phyloP scores from a whole-genome alignment of 2,888 invertebrate genomes.

The Tridacna gigas region DNA sequence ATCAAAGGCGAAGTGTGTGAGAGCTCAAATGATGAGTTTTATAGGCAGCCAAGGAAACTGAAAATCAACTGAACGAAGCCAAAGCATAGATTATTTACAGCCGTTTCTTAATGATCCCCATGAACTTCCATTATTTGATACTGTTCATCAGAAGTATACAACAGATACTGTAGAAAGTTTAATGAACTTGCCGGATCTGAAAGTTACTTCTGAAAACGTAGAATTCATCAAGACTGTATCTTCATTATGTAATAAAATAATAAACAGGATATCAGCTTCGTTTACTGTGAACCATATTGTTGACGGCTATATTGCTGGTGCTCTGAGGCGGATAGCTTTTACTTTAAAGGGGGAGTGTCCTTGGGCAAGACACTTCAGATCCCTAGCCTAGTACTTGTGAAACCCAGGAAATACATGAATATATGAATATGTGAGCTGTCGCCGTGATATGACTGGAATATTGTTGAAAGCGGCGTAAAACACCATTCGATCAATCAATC shows the following conservation, averaged over 20 bases:
- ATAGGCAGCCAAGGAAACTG: conserved; percentile 9
- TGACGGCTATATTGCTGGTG: conserved; percentile 39
- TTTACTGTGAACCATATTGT: conserved; percentile 51
- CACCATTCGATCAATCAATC: no score
- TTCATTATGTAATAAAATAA: conserved; percentile 33
- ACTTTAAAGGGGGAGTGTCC: no score
- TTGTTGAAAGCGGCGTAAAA: no score
- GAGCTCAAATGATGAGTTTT: conserved; percentile 28
- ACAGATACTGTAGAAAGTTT: conserved; percentile 41
- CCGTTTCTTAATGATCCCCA: conserved; percentile 6
- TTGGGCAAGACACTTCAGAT: no score
- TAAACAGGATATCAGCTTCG: conserved; percentile 38
- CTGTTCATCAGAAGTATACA: not conserved
- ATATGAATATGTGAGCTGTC: no score
- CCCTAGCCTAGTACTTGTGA: no score
- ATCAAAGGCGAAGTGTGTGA: no score
- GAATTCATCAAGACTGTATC: conserved; percentile 46
- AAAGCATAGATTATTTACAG: conserved; percentile 18
- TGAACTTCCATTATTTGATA: conserved; percentile 35
- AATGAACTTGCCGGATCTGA: conserved; percentile 47
- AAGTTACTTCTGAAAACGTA: conserved; percentile 51
- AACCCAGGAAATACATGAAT: no score
- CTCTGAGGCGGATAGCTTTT: conserved; percentile 39
- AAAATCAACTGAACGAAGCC: conserved; percentile 32
- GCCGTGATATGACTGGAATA: no score